A percentile compares a stretch with the other conserved stretches of the same genome.
Conservation (phyloP, 2,888 invertebrate genomes). For the Serripes groenlandicus region DNA sequence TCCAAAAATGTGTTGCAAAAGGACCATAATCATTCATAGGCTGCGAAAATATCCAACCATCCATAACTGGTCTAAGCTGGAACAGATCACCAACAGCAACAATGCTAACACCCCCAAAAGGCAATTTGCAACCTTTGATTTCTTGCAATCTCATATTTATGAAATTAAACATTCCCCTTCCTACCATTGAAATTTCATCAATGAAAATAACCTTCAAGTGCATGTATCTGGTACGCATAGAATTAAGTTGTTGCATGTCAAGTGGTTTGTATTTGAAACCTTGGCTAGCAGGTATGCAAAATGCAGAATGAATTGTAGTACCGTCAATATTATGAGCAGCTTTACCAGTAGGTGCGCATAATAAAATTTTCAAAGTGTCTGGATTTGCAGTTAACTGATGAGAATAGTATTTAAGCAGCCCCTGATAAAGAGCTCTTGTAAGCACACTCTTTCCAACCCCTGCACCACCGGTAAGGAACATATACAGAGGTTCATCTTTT, state of each 20-base stretch:
- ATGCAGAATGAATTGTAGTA: slow-evolving; percentile 49
- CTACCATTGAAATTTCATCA: slow-evolving; percentile 69
- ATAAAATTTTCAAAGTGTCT: slow-evolving; percentile 30
- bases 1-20: slow-evolving; percentile 15
- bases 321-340: slow-evolving; percentile 49
- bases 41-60: slow-evolving; percentile 14
- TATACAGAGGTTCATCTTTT: slow-evolving; percentile 40
- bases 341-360: slow-evolving; percentile 59
- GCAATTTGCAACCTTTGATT: slow-evolving; percentile 41
- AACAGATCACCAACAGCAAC: slow-evolving; percentile 50
- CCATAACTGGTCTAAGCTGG: slow-evolving; percentile 26
- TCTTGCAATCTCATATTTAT: slow-evolving; percentile 56
- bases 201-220: slow-evolving; percentile 51
- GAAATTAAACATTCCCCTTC: slow-evolving; percentile 58
- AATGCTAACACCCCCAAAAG: slow-evolving; percentile 67
- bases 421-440: slow-evolving; percentile 42
- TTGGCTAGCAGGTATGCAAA: slow-evolving; percentile 38
- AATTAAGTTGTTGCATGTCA: slow-evolving; percentile 39
- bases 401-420: background rate
- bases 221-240: slow-evolving; percentile 23
- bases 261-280: slow-evolving; percentile 54
- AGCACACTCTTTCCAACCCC: slow-evolving; percentile 64
- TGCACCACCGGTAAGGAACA: slow-evolving; percentile 61
- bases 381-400: slow-evolving; percentile 18
- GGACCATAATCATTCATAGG: background rate